Conservation (phyloP, 2,113 vertebrate genomes). For the Cynoglossus semilaevis region DNA sequence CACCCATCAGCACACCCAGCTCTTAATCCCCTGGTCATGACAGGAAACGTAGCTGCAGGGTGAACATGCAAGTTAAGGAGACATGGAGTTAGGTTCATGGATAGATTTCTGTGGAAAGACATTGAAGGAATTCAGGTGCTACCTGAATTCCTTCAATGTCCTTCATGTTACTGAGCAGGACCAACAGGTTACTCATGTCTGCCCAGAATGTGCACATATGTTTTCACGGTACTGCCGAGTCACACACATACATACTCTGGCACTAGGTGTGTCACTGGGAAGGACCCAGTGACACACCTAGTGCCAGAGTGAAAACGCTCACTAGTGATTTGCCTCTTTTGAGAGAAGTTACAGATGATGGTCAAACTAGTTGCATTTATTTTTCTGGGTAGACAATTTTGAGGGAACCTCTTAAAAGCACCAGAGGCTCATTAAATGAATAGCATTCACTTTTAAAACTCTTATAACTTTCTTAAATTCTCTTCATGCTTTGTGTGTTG, state of each 20-base stretch:
- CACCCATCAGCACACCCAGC: not conserved
- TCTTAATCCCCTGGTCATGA: not conserved
- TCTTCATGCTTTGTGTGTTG: conserved; percentile 11
- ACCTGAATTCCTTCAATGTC: no score
- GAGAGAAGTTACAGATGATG: conserved; percentile 7
- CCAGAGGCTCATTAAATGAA: not conserved
- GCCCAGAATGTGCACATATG: conserved; percentile 8
- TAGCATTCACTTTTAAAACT: no score
- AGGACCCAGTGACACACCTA: conserved; percentile 27
- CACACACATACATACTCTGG: conserved; percentile 4
- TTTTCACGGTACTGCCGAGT: not conserved
- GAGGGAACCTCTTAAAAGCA: conserved; percentile 7
- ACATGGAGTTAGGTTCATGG: not conserved
- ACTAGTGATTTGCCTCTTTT: not conserved
- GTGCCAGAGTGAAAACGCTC: conserved; percentile 16
- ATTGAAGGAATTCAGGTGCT: conserved; percentile 29
- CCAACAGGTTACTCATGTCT: conserved; percentile 51
- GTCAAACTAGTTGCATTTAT: conserved; percentile 27
- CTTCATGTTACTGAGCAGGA: conserved; percentile 42
- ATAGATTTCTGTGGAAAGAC: conserved; percentile 10
- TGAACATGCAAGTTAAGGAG: not conserved
- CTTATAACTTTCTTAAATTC: not conserved
- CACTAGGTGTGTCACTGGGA: conserved; percentile 34
- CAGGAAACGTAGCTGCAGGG: not conserved
- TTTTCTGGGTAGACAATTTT: not conserved